phyloP scores from a whole-genome alignment of 2,113 vertebrate species.

The Hippocampus abdominalis region DNA sequence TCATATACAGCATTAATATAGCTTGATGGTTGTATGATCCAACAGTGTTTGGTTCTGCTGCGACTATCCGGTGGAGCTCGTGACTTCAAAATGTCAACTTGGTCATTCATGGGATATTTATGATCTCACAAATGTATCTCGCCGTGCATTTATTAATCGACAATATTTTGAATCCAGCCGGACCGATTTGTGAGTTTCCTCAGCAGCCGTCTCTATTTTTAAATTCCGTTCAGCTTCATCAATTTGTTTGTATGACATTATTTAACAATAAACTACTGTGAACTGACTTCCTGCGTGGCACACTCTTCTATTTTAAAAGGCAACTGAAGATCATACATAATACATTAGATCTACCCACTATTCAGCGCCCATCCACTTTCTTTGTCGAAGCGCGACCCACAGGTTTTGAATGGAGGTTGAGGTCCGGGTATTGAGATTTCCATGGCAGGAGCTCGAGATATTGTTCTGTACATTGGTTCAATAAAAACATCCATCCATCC shows the following conservation, averaged over 20 bases:
- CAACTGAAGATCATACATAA: too few relatives aligned
- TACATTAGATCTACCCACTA: too few relatives aligned
- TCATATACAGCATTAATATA: not conserved
- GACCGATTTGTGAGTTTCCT: constrained; percentile 4
- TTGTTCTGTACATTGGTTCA: too few relatives aligned
- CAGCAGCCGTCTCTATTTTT: not conserved
- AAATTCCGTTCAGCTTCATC: not conserved
- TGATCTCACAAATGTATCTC: not conserved
- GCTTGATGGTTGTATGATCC: not conserved
- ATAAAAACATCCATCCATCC: too few relatives aligned
- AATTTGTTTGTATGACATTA: not conserved
- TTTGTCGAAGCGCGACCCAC: too few relatives aligned
- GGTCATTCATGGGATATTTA: not conserved
- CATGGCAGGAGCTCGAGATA: too few relatives aligned
- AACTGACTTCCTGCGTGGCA: not conserved
- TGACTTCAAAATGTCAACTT: not conserved
- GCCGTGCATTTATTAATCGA: not conserved
- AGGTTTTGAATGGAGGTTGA: too few relatives aligned
- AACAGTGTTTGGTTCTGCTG: not conserved
- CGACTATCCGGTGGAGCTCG: not conserved
- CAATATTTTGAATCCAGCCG: not conserved
- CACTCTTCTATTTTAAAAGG: not conserved
- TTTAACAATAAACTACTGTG: constrained; percentile 20
- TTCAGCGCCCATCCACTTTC: too few relatives aligned
- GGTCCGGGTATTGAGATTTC: too few relatives aligned